These are phyloP conservation scores for Parauchenoglanis punctatus DNA, from an alignment of 2,797 vertebrate genomes.

Conservation along the genomic window DNA sequence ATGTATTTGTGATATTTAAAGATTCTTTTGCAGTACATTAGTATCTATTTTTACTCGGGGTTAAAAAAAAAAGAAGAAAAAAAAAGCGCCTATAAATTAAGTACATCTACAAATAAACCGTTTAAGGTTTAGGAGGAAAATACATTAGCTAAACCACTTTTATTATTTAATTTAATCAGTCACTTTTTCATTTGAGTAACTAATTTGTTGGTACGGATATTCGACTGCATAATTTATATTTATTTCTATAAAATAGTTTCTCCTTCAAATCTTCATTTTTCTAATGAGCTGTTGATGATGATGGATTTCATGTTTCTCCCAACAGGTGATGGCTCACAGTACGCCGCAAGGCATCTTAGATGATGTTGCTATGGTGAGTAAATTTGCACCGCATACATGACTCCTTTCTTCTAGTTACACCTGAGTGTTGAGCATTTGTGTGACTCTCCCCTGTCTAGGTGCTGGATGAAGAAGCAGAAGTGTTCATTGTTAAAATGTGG, in stretches of 20 bases:
- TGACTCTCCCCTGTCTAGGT: constrained; percentile 74
- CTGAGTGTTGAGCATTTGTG: not conserved
- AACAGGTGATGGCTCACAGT: constrained; percentile 97
- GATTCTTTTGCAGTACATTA: not conserved
- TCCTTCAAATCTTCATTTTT: not conserved
- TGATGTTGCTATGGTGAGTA: constrained; percentile 97
- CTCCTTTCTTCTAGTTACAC: not conserved
- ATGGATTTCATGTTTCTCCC: constrained; percentile 11
- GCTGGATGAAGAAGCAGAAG: constrained; percentile 98
- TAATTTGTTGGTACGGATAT: not conserved
- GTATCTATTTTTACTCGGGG: not conserved
- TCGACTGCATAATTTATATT: not conserved
- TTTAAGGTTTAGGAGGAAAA: not conserved
- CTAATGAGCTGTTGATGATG: not conserved
- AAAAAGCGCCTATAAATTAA: not conserved
- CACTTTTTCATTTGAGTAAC: not conserved
- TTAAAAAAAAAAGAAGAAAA: not conserved
- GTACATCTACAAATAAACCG: not conserved
- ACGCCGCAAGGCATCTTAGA: constrained; percentile 96
- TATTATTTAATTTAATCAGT: not conserved
- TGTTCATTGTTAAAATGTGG: constrained; percentile 99
- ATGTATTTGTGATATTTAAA: not conserved
- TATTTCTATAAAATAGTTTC: not conserved
- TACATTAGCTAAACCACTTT: not conserved
- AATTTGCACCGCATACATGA: not conserved